Evolutionary conservation across 2,888 invertebrate species (phyloP), one percentile per base, ranked within the genome.

Genomic region (Xestia xanthographa): DNA sequence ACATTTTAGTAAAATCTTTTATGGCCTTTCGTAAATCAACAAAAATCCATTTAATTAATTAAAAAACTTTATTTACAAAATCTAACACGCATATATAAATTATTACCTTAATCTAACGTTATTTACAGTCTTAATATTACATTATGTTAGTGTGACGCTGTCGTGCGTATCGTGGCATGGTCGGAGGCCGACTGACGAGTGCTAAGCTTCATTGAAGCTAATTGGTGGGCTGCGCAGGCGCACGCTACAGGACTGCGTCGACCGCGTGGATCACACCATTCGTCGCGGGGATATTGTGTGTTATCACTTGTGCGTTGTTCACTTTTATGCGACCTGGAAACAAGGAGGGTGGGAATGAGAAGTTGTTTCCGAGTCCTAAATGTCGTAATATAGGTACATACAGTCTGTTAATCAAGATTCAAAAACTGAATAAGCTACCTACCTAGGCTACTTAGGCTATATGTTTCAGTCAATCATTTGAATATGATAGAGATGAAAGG

Each of bases 221-320:
- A 91, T 90, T 90, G 90, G 89, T 88, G 88, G 89, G 80, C 77
- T 82, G 79, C 81, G 86, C 72, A 0, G 12, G 74, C 78, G 82
- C 79, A 60, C 53, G 72, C 90, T 93, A 96, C 84, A 96, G 92
- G n/a, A 96, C 91, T 72, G 94, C 94, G 91, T 98, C 98, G 83
- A 98, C 96, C 17, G 98, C 98, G 93, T 98, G 98, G 89, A 98
- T 98, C 78, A 98, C 98, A 87, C 98, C 98, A 93, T 98, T 98
- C 72, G 98, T 98, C 71, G 98, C 98, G 70, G 98, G 98, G 88
- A 98, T 98, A 94, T 98, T 98, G 93, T 98, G 98, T 68, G 98
- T 98, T 80, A 98, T 95, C 90, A 98, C 98, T 92, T 98, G 98
- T 34, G 98, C 97, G 91, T 98, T 98, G 94, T 98, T 98, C 84